Base-by-base conservation (phyloP, 2,888 invertebrate species). In the Lithophane socia region DNA sequence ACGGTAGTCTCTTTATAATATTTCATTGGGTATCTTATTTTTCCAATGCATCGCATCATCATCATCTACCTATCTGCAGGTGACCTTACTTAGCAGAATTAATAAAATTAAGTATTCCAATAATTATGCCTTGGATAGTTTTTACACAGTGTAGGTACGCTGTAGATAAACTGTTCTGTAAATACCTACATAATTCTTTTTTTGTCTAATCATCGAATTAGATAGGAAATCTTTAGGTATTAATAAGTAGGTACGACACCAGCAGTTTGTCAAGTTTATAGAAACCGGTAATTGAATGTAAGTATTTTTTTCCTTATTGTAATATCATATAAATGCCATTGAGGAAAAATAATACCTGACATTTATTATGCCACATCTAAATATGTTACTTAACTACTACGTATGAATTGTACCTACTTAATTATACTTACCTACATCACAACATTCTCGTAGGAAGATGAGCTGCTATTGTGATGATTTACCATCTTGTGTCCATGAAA, bases 401-500 rank as follows among this genome's bases (percentile, higher is more conserved):
- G 16, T 37, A 67, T 64, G 18, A 42, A 74, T 24, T 63, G 24
- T 56, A 52, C 44, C 24, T 58, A 58, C 21, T 24, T 18, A 29
- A 49, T 42, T 65, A 65, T 24, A 37, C 37, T 37, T 29, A 29
- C 29, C 29, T 37, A 16, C 12, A 37, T 63, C 49, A 56, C 18
- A 52, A 61, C 7, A 58, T 65, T 37, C n/a, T 63, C 63, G 44
- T 56, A 56, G 49, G 44, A 21, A 65, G 12, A 79, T 72, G 64
- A 49, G 24, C 60, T 58, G 61, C 16, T 49, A 52, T 52, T 37
- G 56, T 37, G 44, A 70, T 71, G 77, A 85, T 87, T 88, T 85
- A 61, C 79, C 72, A 72, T 75, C 74, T 65, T 70, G 56, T 71
- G 69, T 73, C 80, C 74, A 77, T 79, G 73, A 87, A 87, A 86